Conservation (phyloP, 2,888 invertebrate species). For the Morpho deidamia region DNA sequence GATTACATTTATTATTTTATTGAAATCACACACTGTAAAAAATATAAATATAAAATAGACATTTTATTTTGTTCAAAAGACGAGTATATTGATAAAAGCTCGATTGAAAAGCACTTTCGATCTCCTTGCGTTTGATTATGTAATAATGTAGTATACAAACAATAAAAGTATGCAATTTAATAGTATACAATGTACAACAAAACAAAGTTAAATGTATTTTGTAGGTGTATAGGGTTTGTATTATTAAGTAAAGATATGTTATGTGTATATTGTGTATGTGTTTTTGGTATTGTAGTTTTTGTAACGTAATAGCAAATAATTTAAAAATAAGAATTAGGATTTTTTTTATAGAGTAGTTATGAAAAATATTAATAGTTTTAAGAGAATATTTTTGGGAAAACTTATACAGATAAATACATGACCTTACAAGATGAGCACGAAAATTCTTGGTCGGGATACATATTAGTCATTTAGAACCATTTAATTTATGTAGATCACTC, state of each 20-base stretch:
- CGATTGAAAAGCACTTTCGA: too few relatives aligned
- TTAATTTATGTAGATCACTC: background rate
- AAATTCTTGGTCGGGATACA: background rate
- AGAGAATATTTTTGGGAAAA: background rate
- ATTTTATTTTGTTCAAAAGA: background rate
- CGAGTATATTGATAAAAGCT: too few relatives aligned
- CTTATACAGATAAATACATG: background rate
- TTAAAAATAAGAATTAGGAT: background rate
- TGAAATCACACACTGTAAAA: background rate
- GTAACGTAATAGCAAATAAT: too few relatives aligned
- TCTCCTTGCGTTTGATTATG: too few relatives aligned
- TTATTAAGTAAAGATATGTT: too few relatives aligned
- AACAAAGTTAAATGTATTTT: too few relatives aligned
- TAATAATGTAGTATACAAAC: too few relatives aligned
- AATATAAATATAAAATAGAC: background rate
- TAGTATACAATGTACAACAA: too few relatives aligned
- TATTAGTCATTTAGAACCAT: background rate
- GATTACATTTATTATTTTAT: background rate
- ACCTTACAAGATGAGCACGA: background rate
- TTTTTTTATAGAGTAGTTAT: background rate
- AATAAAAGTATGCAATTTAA: too few relatives aligned
- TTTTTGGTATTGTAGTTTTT: too few relatives aligned
- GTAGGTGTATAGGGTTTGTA: too few relatives aligned
- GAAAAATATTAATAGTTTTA: background rate
- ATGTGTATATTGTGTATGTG: too few relatives aligned